Evolutionary conservation across 2,113 vertebrate genomes (phyloP).

Genomic region (Pontoporia blainvillei): DNA sequence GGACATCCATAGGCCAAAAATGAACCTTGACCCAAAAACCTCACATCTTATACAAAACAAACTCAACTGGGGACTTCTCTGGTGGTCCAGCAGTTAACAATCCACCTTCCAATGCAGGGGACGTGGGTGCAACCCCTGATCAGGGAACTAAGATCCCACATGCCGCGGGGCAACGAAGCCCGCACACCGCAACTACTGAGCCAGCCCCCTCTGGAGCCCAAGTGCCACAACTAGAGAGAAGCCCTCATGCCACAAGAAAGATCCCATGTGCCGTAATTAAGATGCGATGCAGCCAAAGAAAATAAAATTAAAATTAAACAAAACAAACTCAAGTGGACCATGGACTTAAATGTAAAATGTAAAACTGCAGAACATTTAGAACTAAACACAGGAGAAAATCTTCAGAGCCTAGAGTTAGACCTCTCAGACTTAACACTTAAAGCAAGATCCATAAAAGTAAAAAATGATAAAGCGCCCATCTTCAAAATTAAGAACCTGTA

Average conservation of each 20-base stretch:
- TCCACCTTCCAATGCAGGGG: no score
- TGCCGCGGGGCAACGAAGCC: no score
- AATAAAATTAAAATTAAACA: background rate
- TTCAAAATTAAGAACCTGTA: background rate
- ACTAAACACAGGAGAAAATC: background rate
- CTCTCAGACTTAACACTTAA: background rate
- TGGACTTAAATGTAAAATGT: background rate
- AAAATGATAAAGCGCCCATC: background rate
- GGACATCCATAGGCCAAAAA: background rate
- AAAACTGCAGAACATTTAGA: background rate
- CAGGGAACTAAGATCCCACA: no score
- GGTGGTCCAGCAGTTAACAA: no score
- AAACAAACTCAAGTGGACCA: background rate
- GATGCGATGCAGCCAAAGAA: no score
- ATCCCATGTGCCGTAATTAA: rapidly evolving
- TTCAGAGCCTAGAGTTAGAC: background rate
- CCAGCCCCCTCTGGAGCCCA: no score
- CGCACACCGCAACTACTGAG: no score
- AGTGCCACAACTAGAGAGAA: no score
- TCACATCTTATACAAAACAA: background rate
- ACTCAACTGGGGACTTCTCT: background rate
- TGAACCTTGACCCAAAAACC: background rate
- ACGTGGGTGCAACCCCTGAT: no score
- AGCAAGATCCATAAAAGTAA: background rate
- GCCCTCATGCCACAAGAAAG: no score